phyloP scores from a whole-genome alignment of 1,140 invertebrate species.

The Theocolax elegans region DNA sequence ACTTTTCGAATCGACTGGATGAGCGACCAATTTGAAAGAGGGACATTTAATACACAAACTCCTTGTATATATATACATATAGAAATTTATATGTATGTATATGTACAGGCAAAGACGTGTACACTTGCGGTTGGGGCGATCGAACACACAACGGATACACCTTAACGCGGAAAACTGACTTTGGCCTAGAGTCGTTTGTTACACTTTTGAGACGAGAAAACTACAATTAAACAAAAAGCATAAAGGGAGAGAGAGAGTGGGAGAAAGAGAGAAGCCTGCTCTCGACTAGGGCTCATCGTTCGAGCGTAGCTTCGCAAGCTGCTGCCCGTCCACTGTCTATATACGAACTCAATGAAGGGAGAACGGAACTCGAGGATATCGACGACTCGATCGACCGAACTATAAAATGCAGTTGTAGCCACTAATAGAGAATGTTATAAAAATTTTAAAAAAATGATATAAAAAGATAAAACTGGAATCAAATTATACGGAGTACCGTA shows the following conservation, averaged over 20 bases:
- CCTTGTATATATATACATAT: conserved; percentile 19
- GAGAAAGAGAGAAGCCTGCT: no score
- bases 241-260: not conserved
- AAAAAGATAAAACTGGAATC: not conserved
- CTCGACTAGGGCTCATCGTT: conserved; percentile 34
- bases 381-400: no score
- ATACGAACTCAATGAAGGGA: no score
- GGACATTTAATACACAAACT: conserved; percentile 32
- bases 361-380: no score
- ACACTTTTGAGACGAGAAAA: conserved; percentile 13
- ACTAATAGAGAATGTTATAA: not conserved
- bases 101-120: not conserved
- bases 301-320: conserved; percentile 47
- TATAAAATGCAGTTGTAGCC: no score
- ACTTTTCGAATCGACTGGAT: conserved; percentile 32
- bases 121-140: no score
- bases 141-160: no score
- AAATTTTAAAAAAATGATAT: not conserved
- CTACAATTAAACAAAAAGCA: conserved; percentile 1
- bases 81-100: conserved; percentile 14
- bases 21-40: not conserved
- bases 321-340: conserved; percentile 64
- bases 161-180: no score
- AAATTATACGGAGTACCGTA: conserved; percentile 15
- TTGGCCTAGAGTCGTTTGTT: conserved; percentile 24